Evolutionary conservation across 2,888 invertebrate species (phyloP).

Genomic region (Callyntrura sp.): DNA sequence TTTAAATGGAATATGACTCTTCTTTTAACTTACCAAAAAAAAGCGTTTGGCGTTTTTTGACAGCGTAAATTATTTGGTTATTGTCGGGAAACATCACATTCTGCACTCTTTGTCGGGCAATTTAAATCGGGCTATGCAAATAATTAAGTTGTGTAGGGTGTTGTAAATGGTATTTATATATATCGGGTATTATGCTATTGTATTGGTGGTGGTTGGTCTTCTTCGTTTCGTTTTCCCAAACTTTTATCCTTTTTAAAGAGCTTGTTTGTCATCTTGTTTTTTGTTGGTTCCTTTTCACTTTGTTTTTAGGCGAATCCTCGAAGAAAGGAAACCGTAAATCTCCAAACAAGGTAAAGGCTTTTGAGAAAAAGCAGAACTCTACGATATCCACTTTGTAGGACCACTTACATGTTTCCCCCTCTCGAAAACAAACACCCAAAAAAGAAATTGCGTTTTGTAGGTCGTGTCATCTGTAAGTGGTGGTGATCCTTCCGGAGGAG

Average conservation of each 20-base stretch:
- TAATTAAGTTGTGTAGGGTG: slow-evolving; percentile 1
- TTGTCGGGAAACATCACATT: slow-evolving; percentile 77
- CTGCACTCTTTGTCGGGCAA: slow-evolving; percentile 78
- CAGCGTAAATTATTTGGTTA: slow-evolving; percentile 8
- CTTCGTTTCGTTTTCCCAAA: background rate
- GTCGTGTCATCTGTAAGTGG: slow-evolving; percentile 67
- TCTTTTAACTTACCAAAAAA: slow-evolving; percentile 12
- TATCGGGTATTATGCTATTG: background rate
- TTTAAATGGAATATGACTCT: slow-evolving; percentile 35
- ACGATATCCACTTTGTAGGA: background rate
- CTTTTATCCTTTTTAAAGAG: background rate
- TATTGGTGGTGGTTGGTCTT: background rate
- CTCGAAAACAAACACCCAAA: background rate
- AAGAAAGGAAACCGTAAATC: slow-evolving; percentile 83
- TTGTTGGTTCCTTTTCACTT: slow-evolving; percentile 39
- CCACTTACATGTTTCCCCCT: slow-evolving; percentile 13
- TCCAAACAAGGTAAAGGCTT: slow-evolving; percentile 82
- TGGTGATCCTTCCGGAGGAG: slow-evolving; percentile 40
- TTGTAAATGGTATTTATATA: background rate
- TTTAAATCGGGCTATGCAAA: slow-evolving; percentile 16
- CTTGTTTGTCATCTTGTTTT: slow-evolving; percentile 48
- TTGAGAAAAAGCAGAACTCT: background rate
- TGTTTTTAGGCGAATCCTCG: slow-evolving; percentile 81
- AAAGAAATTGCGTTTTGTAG: slow-evolving; percentile 52
- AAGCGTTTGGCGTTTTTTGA: slow-evolving; percentile 18